Percentiles rank a stretch among this genome's conserved stretches.
Conservation (phyloP, 1,140 invertebrate genomes). For the Lepeophtheirus salmonis region DNA sequence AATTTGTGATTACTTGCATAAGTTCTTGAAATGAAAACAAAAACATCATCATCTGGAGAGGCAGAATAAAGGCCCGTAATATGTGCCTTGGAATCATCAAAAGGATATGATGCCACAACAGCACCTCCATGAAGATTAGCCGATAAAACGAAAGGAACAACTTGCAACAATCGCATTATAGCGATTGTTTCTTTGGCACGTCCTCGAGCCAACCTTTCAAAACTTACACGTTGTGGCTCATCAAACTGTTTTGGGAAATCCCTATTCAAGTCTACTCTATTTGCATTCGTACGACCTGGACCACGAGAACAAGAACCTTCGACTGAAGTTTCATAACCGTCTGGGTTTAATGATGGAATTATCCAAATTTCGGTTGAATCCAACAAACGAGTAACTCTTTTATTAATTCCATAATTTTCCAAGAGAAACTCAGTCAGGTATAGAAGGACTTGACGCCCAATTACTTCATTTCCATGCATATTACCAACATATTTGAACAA, state of each 20-base stretch:
- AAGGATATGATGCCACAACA: slow-evolving; percentile 83
- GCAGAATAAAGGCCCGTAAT: slow-evolving; percentile 28
- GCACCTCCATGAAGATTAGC: slow-evolving; percentile 90
- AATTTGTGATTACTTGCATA: slow-evolving; percentile 59
- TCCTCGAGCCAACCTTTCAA: background rate
- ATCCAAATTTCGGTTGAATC: slow-evolving; percentile 68
- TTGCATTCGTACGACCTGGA: slow-evolving; percentile 53
- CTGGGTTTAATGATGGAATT: slow-evolving; percentile 79
- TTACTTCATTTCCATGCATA: slow-evolving; percentile 93
- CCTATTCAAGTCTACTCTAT: slow-evolving; percentile 57
- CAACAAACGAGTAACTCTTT: slow-evolving; percentile 37
- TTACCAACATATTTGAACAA: slow-evolving; percentile 93
- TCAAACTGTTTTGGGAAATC: slow-evolving; percentile 51
- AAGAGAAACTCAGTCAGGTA: slow-evolving; percentile 66
- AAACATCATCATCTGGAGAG: slow-evolving; percentile 64
- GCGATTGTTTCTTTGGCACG: background rate
- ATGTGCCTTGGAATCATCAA: slow-evolving; percentile 46
- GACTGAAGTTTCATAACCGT: slow-evolving; percentile 58
- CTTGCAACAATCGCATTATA: slow-evolving; percentile 65
- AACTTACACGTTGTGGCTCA: slow-evolving; percentile 30
- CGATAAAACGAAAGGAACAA: slow-evolving; percentile 77
- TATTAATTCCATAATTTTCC: slow-evolving; percentile 45
- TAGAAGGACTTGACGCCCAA: slow-evolving; percentile 68
- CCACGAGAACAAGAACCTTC: slow-evolving; percentile 7
- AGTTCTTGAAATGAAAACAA: slow-evolving; percentile 52